These are phyloP conservation scores for Caenorhabditis zanzibari DNA, from an alignment of 2,888 invertebrate species.

Conservation along the genomic window DNA sequence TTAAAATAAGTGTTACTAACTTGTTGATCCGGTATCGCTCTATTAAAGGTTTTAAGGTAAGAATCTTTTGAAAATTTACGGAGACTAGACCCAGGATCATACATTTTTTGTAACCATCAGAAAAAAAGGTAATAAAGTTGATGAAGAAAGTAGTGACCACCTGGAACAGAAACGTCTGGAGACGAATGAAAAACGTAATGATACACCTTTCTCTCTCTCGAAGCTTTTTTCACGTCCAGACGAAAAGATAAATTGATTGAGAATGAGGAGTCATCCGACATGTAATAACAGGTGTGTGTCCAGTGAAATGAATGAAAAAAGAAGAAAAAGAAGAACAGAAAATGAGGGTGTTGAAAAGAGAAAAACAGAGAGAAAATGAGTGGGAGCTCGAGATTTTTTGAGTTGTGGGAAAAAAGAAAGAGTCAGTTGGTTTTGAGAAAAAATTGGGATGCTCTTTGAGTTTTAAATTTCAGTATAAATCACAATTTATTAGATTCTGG, in stretches of 20 bases:
- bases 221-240: slow-evolving; percentile 15
- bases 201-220: slow-evolving; percentile 1
- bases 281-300: slow-evolving; percentile 50
- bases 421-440: slow-evolving; percentile 31
- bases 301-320: neutral
- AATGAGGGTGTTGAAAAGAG: slow-evolving; percentile 28
- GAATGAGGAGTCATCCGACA: slow-evolving; percentile 34
- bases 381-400: slow-evolving; percentile 22
- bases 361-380: slow-evolving; percentile 34
- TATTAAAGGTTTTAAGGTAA: no score
- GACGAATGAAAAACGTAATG: slow-evolving; percentile 31
- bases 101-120: no score
- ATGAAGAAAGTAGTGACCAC: slow-evolving; percentile 1
- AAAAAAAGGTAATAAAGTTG: neutral
- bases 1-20: no score
- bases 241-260: slow-evolving; percentile 55
- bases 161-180: neutral
- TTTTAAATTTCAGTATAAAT: slow-evolving; percentile 8
- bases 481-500: neutral
- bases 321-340: slow-evolving; percentile 24
- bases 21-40: no score
- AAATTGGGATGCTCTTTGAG: slow-evolving; percentile 31
- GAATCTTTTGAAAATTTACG: no score
- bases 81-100: no score
- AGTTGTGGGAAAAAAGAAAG: slow-evolving; percentile 11